A percentile compares a stretch with the other conserved stretches of the same genome.
phyloP scores from a whole-genome alignment of 2,888 invertebrate species.

The Coelogynopora nodosa region DNA sequence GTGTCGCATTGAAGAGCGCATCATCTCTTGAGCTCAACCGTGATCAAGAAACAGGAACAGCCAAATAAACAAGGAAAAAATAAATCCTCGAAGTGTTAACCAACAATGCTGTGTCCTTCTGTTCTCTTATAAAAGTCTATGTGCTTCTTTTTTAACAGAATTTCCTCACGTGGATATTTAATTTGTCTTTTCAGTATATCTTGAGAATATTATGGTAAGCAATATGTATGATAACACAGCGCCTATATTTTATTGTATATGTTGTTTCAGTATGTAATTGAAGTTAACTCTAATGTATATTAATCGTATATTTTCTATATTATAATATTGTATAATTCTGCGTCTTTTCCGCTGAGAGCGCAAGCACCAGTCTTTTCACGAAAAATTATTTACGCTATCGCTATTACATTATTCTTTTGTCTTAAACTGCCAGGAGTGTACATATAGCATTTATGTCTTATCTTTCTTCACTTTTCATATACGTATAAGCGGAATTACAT shows the following conservation, averaged over 20 bases:
- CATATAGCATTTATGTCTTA: neutral
- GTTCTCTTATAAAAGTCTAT: neutral
- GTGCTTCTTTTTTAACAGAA: neutral
- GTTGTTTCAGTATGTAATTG: too few relatives aligned
- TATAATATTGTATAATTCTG: neutral
- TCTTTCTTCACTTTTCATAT: neutral
- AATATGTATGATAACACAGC: too few relatives aligned
- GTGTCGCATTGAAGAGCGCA: too few relatives aligned
- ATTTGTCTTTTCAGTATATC: too few relatives aligned
- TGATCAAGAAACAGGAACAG: neutral
- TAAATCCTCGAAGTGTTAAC: neutral
- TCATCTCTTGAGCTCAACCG: neutral
- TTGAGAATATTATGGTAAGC: too few relatives aligned
- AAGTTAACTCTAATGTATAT: too few relatives aligned
- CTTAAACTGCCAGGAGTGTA: neutral
- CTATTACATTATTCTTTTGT: neutral
- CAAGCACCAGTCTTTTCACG: neutral
- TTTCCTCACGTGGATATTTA: too few relatives aligned
- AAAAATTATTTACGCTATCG: neutral
- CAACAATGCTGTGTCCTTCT: neutral
- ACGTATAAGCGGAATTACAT: neutral
- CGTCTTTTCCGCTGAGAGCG: too few relatives aligned
- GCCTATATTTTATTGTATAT: too few relatives aligned
- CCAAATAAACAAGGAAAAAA: neutral
- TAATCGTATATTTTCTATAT: neutral